Conservation (phyloP, 2,888 invertebrate species). For the Tachina grossa region DNA sequence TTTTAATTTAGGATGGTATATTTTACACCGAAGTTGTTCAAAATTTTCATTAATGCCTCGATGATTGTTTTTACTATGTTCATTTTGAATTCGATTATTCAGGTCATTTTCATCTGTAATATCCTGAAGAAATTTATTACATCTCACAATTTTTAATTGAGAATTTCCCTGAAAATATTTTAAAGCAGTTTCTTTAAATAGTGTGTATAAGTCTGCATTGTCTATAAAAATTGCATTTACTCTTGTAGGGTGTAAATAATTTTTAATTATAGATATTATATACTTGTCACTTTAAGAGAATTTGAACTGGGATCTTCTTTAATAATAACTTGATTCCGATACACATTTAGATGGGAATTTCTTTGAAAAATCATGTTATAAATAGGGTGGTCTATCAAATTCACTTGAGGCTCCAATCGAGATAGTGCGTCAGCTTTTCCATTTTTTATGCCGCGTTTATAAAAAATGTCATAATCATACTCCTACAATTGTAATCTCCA, state of each 20-base stretch:
- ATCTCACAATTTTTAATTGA: background rate
- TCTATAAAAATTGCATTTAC: background rate
- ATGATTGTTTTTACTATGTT: too few species aligned
- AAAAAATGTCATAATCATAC: background rate
- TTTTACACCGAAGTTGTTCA: background rate
- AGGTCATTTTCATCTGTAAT: conserved; percentile 12
- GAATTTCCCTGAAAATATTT: background rate
- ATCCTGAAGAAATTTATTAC: background rate
- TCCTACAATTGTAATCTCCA: background rate
- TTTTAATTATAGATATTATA: conserved; percentile 14
- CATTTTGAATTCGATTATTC: background rate
- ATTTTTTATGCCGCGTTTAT: background rate
- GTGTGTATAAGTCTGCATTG: background rate
- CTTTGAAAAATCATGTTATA: background rate
- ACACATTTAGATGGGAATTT: conserved; percentile 6
- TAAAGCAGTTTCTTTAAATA: background rate
- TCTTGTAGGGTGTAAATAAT: conserved; percentile 10
- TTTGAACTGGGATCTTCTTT: conserved; percentile 2
- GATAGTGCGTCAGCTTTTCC: background rate
- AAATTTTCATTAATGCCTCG: conserved; percentile 11
- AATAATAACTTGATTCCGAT: conserved; percentile 12
- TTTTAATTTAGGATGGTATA: conserved; percentile 7
- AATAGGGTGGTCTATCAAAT: background rate
- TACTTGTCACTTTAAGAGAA: background rate
- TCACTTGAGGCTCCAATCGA: background rate